Conservation (phyloP, 1,140 invertebrate genomes). For the Atta colombica region DNA sequence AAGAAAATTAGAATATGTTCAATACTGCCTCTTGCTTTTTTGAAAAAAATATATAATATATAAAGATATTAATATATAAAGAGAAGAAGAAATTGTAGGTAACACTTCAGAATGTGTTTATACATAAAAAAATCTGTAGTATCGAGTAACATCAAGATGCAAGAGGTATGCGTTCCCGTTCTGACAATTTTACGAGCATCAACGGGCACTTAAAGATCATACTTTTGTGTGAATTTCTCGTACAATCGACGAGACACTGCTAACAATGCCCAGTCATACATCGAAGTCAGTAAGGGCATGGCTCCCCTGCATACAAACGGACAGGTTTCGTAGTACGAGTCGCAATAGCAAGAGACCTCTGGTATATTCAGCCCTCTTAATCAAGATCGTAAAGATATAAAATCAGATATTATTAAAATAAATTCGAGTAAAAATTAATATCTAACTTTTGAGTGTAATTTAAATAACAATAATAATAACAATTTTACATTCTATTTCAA, state of each 20-base stretch:
- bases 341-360: not conserved
- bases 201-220: constrained; percentile 71
- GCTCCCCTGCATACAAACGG: constrained; percentile 74
- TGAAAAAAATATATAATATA: not conserved
- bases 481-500: not conserved
- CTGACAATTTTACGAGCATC: constrained; percentile 71
- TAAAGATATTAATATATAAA: not conserved
- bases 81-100: not conserved
- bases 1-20: not conserved
- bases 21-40: not conserved
- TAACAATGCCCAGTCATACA: constrained; percentile 76
- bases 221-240: constrained; percentile 73
- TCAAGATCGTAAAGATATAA: constrained; percentile 52
- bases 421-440: not conserved
- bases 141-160: not conserved
- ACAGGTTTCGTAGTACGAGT: constrained; percentile 18
- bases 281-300: constrained; percentile 68
- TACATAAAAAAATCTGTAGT: not conserved
- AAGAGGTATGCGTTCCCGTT: constrained; percentile 26
- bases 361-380: constrained; percentile 63
- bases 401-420: not conserved
- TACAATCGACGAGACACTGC: constrained; percentile 65
- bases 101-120: not conserved
- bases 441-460: not conserved
- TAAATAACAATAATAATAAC: not conserved